Evolutionary conservation across 2,888 invertebrate species (phyloP).

Genomic region (Metellina segmentata): DNA sequence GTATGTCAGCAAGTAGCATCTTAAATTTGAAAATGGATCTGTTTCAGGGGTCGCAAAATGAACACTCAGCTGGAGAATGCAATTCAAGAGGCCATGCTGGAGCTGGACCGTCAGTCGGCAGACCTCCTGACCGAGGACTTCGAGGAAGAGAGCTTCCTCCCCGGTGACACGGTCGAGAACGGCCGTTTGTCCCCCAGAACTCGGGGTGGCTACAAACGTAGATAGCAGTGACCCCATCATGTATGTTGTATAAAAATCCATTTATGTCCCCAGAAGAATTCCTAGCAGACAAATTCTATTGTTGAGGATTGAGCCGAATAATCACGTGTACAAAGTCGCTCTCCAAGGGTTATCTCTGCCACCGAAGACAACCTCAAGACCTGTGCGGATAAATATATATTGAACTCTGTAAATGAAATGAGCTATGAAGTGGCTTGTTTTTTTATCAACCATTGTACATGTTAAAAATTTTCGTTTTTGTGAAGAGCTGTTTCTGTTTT

Average conservation of each 20-base stretch:
- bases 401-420: conserved; percentile 72
- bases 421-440: conserved; percentile 76
- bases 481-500: conserved; percentile 72
- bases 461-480: conserved; percentile 65
- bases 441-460: conserved; percentile 75
- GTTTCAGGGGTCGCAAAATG: conserved; percentile 93
- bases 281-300: conserved; percentile 26
- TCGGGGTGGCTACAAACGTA: conserved; percentile 57
- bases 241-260: conserved; percentile 36
- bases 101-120: conserved; percentile 85
- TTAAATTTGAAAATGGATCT: not conserved
- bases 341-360: not conserved
- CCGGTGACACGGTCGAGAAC: conserved; percentile 37
- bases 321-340: conserved; percentile 71
- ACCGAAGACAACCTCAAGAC: conserved; percentile 19
- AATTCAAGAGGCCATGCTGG: conserved; percentile 95
- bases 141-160: conserved; percentile 35
- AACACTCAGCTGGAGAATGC: conserved; percentile 93
- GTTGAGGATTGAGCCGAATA: conserved; percentile 10
- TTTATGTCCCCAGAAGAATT: conserved; percentile 65
- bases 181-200: conserved; percentile 45
- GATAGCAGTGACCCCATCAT: conserved; percentile 59
- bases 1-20: not conserved
- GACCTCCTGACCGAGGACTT: conserved; percentile 48
- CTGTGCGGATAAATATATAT: conserved; percentile 19